Evolutionary conservation across 2,113 vertebrate species (phyloP).

Genomic region (Albula glossodonta): DNA sequence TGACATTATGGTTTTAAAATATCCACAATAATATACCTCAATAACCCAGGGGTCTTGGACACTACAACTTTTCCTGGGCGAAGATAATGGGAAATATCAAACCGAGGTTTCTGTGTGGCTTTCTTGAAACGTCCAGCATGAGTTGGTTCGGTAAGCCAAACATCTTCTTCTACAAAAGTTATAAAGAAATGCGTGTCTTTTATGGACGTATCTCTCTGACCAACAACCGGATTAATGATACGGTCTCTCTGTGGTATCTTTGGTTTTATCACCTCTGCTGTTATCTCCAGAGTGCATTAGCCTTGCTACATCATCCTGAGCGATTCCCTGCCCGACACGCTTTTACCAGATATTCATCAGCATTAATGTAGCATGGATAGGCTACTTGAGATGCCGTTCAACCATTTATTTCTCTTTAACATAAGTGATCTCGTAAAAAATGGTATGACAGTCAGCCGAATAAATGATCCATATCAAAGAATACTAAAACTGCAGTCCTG

Average conservation of each 20-base stretch:
- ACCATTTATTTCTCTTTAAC: not conserved
- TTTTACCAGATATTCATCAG: slow-evolving; percentile 21
- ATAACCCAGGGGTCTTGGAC: not conserved
- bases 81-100: too few species aligned
- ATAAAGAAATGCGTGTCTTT: too few species aligned
- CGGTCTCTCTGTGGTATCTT: slow-evolving; percentile 22
- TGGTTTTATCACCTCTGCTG: slow-evolving; percentile 10
- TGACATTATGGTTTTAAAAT: not conserved
- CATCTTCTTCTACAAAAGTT: too few species aligned
- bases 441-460: not conserved
- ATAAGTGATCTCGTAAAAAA: not conserved
- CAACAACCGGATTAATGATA: slow-evolving; percentile 21
- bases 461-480: not conserved
- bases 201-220: not conserved
- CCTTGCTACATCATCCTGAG: slow-evolving; percentile 2
- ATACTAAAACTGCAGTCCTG: not conserved
- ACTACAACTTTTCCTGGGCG: too few species aligned
- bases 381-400: slow-evolving; percentile 12
- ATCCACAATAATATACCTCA: not conserved
- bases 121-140: too few species aligned
- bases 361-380: not conserved
- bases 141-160: too few species aligned
- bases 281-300: slow-evolving; percentile 14
- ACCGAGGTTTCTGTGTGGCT: too few species aligned
- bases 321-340: not conserved